A percentile compares a stretch with the other conserved stretches of the same genome.
phyloP scores from a whole-genome alignment of 2,113 vertebrate genomes.

The Pedetes capensis region DNA sequence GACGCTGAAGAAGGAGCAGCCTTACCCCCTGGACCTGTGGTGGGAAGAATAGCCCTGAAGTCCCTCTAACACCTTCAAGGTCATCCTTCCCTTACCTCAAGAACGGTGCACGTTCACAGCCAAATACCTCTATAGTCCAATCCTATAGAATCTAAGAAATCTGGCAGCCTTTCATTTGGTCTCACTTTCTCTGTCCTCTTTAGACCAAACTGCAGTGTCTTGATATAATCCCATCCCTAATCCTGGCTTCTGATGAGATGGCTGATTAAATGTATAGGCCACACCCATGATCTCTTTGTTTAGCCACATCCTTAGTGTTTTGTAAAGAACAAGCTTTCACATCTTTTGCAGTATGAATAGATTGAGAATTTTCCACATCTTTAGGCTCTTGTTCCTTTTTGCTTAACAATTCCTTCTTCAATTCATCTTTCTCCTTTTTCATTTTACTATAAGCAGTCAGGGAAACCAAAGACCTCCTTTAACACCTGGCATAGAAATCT shows the following conservation, averaged over 20 bases:
- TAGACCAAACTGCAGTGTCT: not conserved
- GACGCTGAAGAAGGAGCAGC: not conserved
- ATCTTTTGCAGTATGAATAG: not conserved
- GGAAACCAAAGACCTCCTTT: not conserved
- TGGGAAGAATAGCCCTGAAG: not conserved
- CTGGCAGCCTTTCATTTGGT: not conserved
- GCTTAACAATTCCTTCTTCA: slow-evolving; percentile 5
- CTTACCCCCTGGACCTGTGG: not conserved
- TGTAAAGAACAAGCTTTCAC: not conserved
- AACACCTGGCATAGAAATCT: slow-evolving; percentile 10
- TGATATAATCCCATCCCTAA: not conserved
- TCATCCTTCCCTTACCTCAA: slow-evolving; percentile 20
- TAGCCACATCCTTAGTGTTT: not conserved
- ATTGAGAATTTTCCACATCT: not conserved
- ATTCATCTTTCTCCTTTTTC: not conserved
- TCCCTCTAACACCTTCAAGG: not conserved
- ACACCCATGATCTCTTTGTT: not conserved
- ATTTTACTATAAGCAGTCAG: not conserved
- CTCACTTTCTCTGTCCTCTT: not conserved
- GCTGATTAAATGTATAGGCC: not conserved
- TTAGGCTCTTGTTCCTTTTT: not conserved
- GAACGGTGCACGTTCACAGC: not conserved
- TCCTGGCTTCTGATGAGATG: not conserved
- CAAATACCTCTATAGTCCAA: not conserved
- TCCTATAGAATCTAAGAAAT: not conserved